These are phyloP conservation scores for Megaceryle maxima DNA, from an alignment of 2,113 vertebrate species.

Conservation along the genomic window DNA sequence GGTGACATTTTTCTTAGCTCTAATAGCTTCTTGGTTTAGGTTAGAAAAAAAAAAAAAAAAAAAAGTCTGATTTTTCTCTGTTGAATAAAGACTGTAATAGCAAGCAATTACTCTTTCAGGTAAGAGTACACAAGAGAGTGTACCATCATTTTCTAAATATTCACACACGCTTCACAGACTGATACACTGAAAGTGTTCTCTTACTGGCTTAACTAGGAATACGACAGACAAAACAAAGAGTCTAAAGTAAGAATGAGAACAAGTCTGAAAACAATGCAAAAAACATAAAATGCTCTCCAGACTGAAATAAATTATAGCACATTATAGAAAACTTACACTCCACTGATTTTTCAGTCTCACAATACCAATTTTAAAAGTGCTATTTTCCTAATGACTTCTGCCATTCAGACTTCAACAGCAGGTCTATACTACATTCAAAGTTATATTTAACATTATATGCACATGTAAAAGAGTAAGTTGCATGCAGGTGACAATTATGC, in stretches of 20 bases:
- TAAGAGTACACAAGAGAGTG: background rate
- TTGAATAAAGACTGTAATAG: background rate
- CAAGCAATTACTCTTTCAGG: background rate
- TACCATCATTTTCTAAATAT: background rate
- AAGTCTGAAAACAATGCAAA: background rate
- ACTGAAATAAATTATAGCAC: background rate
- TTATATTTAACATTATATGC: background rate
- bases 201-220: background rate
- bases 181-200: background rate
- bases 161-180: background rate
- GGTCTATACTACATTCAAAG: background rate
- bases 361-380: background rate
- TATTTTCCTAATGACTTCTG: background rate
- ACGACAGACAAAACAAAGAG: background rate
- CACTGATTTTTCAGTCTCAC: background rate
- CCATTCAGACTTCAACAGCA: background rate
- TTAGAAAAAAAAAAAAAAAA: background rate
- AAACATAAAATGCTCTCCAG: background rate
- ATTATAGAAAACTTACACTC: background rate
- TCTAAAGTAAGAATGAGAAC: background rate
- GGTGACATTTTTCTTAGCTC: background rate
- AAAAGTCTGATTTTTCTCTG: background rate
- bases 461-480: background rate
- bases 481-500: background rate
- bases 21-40: background rate